phyloP scores from a whole-genome alignment of 2,888 invertebrate species.

The Galerucella calmariensis region DNA sequence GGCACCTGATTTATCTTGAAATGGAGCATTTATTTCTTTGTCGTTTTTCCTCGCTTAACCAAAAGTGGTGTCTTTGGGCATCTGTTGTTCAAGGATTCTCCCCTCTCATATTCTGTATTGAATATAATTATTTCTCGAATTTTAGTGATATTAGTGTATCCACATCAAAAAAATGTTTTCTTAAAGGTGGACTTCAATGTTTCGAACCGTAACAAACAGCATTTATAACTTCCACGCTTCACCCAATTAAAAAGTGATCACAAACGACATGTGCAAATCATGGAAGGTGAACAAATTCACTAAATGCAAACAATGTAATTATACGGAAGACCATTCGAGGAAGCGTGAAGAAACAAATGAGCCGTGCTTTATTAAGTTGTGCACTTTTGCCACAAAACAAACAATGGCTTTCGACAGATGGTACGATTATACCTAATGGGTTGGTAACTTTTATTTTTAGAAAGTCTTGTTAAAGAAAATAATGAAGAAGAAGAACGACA shows the following conservation, averaged over 20 bases:
- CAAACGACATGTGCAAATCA: slow-evolving; percentile 2
- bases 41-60: too few relatives aligned
- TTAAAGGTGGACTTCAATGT: background rate
- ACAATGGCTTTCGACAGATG: slow-evolving; percentile 2
- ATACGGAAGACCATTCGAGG: background rate
- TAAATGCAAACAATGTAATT: slow-evolving; percentile 1
- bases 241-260: background rate
- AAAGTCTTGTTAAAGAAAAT: background rate
- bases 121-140: too few relatives aligned
- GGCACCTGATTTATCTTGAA: too few relatives aligned
- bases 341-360: slow-evolving; percentile 5
- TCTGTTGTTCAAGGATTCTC: too few relatives aligned
- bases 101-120: too few relatives aligned
- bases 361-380: slow-evolving; percentile 1
- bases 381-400: slow-evolving; percentile 3
- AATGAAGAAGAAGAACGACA: background rate
- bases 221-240: background rate
- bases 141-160: too few relatives aligned
- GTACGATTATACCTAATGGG: background rate
- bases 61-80: too few relatives aligned
- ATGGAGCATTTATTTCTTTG: too few relatives aligned
- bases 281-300: slow-evolving; percentile 1
- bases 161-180: too few relatives aligned
- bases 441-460: background rate
- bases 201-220: background rate